Percentiles rank a stretch among this genome's conserved stretches.
Evolutionary conservation across 2,113 vertebrate species (phyloP).

Genomic region (Lichenostomus cassidix): DNA sequence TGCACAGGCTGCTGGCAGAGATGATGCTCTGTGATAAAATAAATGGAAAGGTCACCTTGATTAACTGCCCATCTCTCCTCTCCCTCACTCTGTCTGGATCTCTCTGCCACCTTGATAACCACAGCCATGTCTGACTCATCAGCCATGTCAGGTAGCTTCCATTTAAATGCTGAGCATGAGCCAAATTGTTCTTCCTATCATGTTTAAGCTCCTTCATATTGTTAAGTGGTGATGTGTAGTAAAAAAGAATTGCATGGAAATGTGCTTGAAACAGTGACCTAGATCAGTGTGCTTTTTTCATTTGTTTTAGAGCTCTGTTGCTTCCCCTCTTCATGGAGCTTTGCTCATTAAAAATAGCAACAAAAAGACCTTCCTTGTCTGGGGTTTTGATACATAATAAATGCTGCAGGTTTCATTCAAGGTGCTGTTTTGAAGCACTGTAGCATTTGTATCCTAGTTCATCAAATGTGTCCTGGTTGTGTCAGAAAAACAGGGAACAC

Average conservation of each 20-base stretch:
- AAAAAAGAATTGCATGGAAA: not conserved
- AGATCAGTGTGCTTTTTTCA: not conserved
- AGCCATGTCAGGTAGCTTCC: not conserved
- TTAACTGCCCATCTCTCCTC: not conserved
- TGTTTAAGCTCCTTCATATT: not conserved
- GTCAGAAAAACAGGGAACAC: not conserved
- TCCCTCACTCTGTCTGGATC: not conserved
- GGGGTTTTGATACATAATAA: not conserved
- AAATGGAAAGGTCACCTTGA: not conserved
- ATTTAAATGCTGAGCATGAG: not conserved
- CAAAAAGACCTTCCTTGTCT: not conserved
- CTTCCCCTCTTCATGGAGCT: not conserved
- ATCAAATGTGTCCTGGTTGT: not conserved
- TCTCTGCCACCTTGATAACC: not conserved
- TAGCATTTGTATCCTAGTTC: not conserved
- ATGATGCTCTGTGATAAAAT: not conserved
- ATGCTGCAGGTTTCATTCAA: not conserved
- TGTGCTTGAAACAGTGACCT: not conserved
- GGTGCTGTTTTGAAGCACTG: not conserved
- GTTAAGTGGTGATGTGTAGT: not conserved
- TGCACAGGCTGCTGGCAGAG: not conserved
- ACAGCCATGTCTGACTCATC: accelerated
- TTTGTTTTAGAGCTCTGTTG: not conserved
- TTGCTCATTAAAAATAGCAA: not conserved
- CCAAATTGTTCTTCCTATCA: not conserved